Base-by-base conservation (phyloP, 2,797 vertebrate genomes). In the Neopelma chrysocephalum region DNA sequence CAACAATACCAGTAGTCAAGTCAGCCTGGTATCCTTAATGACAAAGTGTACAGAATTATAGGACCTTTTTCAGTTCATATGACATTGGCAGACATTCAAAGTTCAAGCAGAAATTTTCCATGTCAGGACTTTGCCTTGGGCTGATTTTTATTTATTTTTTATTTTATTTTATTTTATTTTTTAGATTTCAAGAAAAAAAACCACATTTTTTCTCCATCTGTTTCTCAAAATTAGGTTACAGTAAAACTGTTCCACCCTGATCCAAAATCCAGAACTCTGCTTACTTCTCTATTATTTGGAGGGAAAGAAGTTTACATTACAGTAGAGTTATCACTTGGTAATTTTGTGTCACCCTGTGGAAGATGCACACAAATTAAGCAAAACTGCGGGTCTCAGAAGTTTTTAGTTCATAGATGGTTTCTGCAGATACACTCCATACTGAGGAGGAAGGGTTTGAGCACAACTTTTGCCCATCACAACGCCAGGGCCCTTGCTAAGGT, bases 61-160 rank as follows among this genome's bases (percentile, higher is more conserved):
- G 66, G 45, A 42, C 34, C n/a, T 90, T 83, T 82, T 87, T 71
- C 71, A 76, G 32, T 77, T 94, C 27, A 9, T 42, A 20, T 79
- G 56, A 76, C 45, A 70, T 73, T 87, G 56, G 15, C 62, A 93
- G 70, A 66, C 27, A 38, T 56, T 82, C 79, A 72, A 94, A 72
- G 43, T 69, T 88, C 1, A 1, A 92, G 62, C 8, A 82, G 70
- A 90, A 92, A 69, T 94, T 95, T 94, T 95, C 42, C n/a, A 32
- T 87, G 88, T 70, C 91, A 96, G 43, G 69, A 58, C 57, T 88
- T 93, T 70, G 69, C 87, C 92, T 83, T 45, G 18, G 89, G 93
- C 65, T 82, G 48, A 22, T 29, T 26, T 50, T 14, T 10, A n/a
- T 62, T 48, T 51, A 31, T 48, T 32, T 7, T 58, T 53, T 53